Evolutionary conservation across 1,140 invertebrate genomes (phyloP), one percentile per base, ranked within the genome.

Genomic region (Octopus bimaculoides): DNA sequence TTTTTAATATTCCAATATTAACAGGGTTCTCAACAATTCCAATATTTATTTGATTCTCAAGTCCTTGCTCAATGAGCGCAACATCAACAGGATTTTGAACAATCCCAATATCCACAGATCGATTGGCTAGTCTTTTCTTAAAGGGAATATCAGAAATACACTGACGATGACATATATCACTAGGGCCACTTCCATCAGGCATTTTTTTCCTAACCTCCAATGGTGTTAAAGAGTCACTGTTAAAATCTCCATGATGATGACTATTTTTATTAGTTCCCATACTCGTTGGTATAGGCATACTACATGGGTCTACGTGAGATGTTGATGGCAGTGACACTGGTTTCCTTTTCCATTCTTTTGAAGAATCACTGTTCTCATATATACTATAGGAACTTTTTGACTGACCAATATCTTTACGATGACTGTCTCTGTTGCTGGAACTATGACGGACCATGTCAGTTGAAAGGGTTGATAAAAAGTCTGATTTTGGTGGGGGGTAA

Each of bases 1-100:
- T 71, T 14, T 71, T 71, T 20, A 71, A 71, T n/a, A 71, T 71
- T 71, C 66, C 66, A n/a, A 71, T 71, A 71, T 71, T 71, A n/a
- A 71, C 66, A 5, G 66, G 66, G 26, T 71, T 71, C 14, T 71
- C 66, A 14, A 71, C 26, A 17, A 71, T 71, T 14, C 66, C 66
- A 10, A 71, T 71, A 17, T 71, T 71, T 6, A 71, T 71, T 14
- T n/a, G 14, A 14, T 71, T 71, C 5, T 71, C 66, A 14, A n/a
- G 17, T 6, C 66, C 66, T 17, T 71, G 66, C 14, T 14, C 26
- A 71, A 71, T 14, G 26, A 71, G 17, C 1, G 17, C 66, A 14
- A 71, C 66, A 71, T 71, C 66, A 20, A 71, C 66, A 20, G 66
- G 66, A 71, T 71, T 71, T 20, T 71, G 66, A 20, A 71, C 66